Evolutionary conservation across 1,140 invertebrate species (phyloP).

Genomic region (Asobara japonica): DNA sequence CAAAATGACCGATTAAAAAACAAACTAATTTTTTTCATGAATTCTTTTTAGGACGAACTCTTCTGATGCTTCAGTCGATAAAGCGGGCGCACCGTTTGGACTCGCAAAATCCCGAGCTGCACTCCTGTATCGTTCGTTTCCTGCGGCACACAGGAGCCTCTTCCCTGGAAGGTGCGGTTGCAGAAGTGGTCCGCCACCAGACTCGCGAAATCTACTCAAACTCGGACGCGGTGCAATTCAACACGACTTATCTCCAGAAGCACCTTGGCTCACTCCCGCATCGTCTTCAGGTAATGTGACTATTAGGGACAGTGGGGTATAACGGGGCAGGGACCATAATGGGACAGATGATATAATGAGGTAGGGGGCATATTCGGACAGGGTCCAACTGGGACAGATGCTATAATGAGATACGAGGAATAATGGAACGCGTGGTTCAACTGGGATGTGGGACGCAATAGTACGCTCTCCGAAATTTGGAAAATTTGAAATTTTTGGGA

Average conservation of each 20-base stretch:
- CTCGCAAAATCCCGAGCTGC: conserved; percentile 80
- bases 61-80: conserved; percentile 91
- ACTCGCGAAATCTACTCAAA: conserved; percentile 70
- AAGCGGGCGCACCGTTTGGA: conserved; percentile 84
- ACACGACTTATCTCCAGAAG: conserved; percentile 75
- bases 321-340: too few relatives aligned
- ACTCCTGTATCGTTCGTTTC: conserved; percentile 85
- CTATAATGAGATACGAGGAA: too few relatives aligned
- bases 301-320: too few relatives aligned
- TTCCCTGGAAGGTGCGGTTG: conserved; percentile 71
- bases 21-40: conserved; percentile 7
- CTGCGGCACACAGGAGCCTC: conserved; percentile 67
- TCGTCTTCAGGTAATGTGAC: too few relatives aligned
- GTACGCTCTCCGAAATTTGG: too few relatives aligned
- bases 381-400: too few relatives aligned
- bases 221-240: conserved; percentile 73
- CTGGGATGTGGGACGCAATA: too few relatives aligned
- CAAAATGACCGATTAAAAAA: too few relatives aligned
- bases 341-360: too few relatives aligned
- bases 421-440: too few relatives aligned
- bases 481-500: too few relatives aligned
- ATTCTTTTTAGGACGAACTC: conserved; percentile 72
- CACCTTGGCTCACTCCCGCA: conserved; percentile 74
- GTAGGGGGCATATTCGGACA: too few relatives aligned
- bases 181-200: conserved; percentile 80